A percentile compares a stretch with the other conserved stretches of the same genome.
phyloP scores from a whole-genome alignment of 2,888 invertebrate genomes.

The Tyria jacobaeae region DNA sequence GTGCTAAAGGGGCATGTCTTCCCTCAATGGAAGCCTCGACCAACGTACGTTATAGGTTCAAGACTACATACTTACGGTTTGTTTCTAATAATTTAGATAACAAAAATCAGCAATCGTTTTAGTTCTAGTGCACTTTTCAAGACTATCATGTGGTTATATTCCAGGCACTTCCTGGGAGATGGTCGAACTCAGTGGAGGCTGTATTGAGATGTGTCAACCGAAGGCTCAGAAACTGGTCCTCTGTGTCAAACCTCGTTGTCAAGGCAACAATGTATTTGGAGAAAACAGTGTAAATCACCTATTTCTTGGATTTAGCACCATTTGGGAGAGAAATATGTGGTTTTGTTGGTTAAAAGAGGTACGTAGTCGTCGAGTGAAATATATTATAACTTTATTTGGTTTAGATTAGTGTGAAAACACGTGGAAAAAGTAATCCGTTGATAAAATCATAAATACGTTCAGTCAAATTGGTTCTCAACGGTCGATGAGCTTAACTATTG shows the following conservation, averaged over 20 bases:
- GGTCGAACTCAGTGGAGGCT: constrained; percentile 78
- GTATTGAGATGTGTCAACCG: constrained; percentile 76
- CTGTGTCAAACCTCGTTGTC: constrained; percentile 77
- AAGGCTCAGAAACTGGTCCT: constrained; percentile 79
- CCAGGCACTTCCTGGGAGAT: constrained; percentile 76
- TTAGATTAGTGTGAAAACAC: constrained; percentile 14
- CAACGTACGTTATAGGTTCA: constrained; percentile 87
- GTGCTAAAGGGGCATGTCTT: constrained; percentile 89
- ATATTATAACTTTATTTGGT: constrained; percentile 12
- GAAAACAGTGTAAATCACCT: constrained; percentile 81
- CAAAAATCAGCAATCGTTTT: neutral
- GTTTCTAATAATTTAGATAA: constrained; percentile 21
- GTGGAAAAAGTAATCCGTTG: constrained; percentile 27
- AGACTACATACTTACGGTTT: constrained; percentile 86
- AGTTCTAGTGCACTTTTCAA: neutral
- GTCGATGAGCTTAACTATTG: constrained; percentile 31
- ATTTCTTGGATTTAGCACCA: constrained; percentile 88
- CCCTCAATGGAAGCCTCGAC: constrained; percentile 89
- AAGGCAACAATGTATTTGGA: constrained; percentile 65
- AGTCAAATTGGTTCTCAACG: constrained; percentile 34
- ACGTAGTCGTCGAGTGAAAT: constrained; percentile 43
- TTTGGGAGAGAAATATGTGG: constrained; percentile 90
- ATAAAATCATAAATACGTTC: constrained; percentile 22
- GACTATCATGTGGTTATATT: constrained; percentile 35
- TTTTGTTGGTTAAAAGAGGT: constrained; percentile 88